Evolutionary conservation across 1,140 invertebrate species (phyloP), one percentile per base, ranked within the genome.

Genomic region (Nymphalis io): DNA sequence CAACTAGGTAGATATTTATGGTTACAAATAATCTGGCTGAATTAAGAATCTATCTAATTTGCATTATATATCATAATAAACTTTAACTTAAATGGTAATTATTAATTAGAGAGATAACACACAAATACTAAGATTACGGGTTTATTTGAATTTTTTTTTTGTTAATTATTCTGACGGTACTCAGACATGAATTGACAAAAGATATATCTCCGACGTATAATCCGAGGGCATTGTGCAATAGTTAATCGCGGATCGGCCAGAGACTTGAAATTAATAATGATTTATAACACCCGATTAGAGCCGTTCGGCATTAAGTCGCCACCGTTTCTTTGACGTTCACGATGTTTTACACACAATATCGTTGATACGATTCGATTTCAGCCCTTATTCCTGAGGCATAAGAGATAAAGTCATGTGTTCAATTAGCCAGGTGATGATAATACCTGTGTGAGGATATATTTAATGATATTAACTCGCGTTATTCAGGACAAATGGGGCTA

Each of bases 271-370:
- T 88, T 91, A 89, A 91, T 91, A 89, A 89, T 89, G 84, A 91
- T 91, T 91, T 89, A 91, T 87, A 84, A 82, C 87, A 82, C 60
- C 72, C 87, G 89, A 91, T 91, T 91, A 91, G 79, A 78, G 78
- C 78, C 74, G 78, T 87, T 88, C 85, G 72, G 80, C 71, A 82
- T 84, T 84, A 83, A 81, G 77, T 82, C 74, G 79, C 81, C 82
- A 84, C 85, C 77, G 76, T 72, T 77, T 81, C 80, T 84, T 85
- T 83, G 83, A 72, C 76, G 65, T 69, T 66, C 59, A 75, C 72
- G 66, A 74, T 63, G 63, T 67, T 69, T 65, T 65, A 63, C 65
- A 58, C 66, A 59, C 59, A 53, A 44, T 67, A 42, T 61, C 59
- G 60, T 62, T 58, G 66, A 51, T 61, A 42, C 21, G 5, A 13